Conservation (phyloP, 1,140 invertebrate species). For the Idris sp. region DNA sequence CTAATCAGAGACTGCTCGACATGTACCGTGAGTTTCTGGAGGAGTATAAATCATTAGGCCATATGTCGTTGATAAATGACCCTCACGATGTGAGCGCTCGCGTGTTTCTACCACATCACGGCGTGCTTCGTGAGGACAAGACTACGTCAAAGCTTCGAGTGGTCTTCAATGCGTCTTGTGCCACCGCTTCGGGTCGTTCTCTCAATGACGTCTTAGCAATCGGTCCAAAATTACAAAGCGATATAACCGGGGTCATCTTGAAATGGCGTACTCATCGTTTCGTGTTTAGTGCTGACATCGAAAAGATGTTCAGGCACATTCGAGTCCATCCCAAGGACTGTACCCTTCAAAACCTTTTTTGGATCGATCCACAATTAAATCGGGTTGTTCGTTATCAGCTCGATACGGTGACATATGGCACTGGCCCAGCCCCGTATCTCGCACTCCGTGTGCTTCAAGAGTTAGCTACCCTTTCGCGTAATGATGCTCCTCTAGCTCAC, state of each 20-base stretch:
- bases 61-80: background rate
- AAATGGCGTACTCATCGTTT: background rate
- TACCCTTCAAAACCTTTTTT: background rate
- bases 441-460: background rate
- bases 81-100: too few relatives aligned
- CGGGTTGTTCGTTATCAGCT: background rate
- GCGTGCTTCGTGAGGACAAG: slow-evolving; percentile 1
- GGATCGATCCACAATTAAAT: background rate
- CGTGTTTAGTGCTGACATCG: background rate
- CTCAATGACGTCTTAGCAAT: background rate
- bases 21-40: background rate
- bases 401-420: slow-evolving; percentile 1
- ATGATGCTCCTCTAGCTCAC: too few relatives aligned
- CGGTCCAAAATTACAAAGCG: background rate
- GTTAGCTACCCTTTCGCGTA: too few relatives aligned
- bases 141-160: background rate
- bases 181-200: background rate
- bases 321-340: background rate
- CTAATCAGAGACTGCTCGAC: background rate
- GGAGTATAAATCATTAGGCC: background rate
- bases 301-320: slow-evolving; percentile 2
- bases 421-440: background rate
- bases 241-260: background rate
- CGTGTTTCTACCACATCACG: slow-evolving; percentile 1
- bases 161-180: slow-evolving; percentile 2